Evolutionary conservation across 2,888 invertebrate genomes (phyloP), one percentile per base, ranked within the genome.

Genomic region (Aethes cnicana): DNA sequence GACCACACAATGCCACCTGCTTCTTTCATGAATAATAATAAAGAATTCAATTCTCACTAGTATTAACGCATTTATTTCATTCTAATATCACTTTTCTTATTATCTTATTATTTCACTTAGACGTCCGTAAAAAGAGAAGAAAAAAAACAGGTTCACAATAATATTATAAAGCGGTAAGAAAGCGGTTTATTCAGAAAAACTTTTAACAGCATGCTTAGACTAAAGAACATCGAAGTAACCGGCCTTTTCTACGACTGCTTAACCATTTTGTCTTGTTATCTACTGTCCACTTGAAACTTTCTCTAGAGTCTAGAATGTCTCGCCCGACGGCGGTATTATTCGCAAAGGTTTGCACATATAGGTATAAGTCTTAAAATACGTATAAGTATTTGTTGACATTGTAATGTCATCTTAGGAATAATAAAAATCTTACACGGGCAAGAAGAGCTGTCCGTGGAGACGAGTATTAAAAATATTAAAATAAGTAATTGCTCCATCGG

Each of bases 401-500:
- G 12, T 4, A 20, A 8, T 28, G 20, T 3, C n/a, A 20, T 11
- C 25, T 46, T 23, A 35, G 26, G 26, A 69, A 77, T 73, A 70
- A 71, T 59, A 66, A 59, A 63, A 65, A 67, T 70, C 72, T 72
- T 69, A 68, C 66, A 69, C 67, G 65, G 66, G 66, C 66, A 71
- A 74, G 73, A 74, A 68, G 67, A 65, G 67, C 62, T 62, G 65
- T 66, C 59, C 67, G 66, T 59, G 62, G 70, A 69, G 77, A 72
- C 68, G 59, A 71, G 75, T 72, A 80, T 82, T 83, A 80, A 84
- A 83, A 81, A 82, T 84, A 81, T 83, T 81, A 82, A 81, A 84
- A 80, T 82, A 82, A 81, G 83, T 84, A 81, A 87, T 85, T 84
- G 81, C 75, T 79, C 74, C 77, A 84, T 86, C 78, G 78, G 69